Evolutionary conservation across 2,113 vertebrate species (phyloP).

Genomic region (Stictonetta naevosa): DNA sequence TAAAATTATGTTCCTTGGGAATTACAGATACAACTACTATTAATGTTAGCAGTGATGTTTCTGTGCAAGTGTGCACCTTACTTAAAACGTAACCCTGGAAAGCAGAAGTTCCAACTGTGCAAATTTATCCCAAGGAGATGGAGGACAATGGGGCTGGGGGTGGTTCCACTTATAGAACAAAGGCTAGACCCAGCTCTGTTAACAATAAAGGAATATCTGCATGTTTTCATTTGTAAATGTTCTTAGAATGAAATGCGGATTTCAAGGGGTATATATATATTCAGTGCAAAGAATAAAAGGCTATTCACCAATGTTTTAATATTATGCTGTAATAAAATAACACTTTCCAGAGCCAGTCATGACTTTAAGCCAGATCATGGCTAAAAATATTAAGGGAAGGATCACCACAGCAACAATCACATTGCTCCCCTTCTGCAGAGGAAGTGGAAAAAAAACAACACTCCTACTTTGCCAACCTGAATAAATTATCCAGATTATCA

Average conservation of each 20-base stretch:
- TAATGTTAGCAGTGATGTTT: neutral
- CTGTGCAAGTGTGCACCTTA: neutral
- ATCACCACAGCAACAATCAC: conserved; percentile 49
- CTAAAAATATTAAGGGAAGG: conserved; percentile 35
- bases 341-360: neutral
- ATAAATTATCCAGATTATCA: conserved; percentile 32
- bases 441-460: conserved; percentile 20
- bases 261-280: neutral
- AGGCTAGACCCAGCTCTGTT: neutral
- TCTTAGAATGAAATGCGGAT: neutral
- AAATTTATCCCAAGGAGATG: neutral
- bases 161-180: neutral
- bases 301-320: neutral
- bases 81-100: neutral
- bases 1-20: neutral
- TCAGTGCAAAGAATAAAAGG: conserved; percentile 5
- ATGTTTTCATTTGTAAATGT: neutral
- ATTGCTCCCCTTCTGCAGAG: neutral
- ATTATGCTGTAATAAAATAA: neutral
- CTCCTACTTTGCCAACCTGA: conserved; percentile 29
- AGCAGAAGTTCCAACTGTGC: neutral
- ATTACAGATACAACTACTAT: neutral
- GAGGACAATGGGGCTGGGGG: neutral
- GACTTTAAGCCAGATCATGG: conserved; percentile 22
- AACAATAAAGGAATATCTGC: neutral